Percentiles rank a stretch among this genome's conserved stretches.
These are phyloP conservation scores for Malthinus flaveolus DNA, from an alignment of 2,888 invertebrate genomes.

Conservation along the genomic window DNA sequence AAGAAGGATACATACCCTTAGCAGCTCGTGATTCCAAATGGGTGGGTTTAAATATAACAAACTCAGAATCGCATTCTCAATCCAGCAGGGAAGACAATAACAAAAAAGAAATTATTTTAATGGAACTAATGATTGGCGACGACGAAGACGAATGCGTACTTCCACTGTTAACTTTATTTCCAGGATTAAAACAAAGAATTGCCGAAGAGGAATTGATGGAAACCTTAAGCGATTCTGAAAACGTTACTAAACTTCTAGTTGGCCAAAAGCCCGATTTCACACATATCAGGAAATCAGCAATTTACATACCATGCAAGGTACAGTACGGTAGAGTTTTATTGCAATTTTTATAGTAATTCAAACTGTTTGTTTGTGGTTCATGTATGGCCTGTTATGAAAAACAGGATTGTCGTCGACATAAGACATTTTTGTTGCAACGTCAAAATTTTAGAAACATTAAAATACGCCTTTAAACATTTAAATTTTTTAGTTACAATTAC, in stretches of 20 bases:
- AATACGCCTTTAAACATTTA: not conserved
- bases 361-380: too few relatives aligned
- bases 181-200: slow-evolving; percentile 38
- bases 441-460: not conserved
- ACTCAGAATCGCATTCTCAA: slow-evolving; percentile 28
- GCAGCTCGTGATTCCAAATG: slow-evolving; percentile 59
- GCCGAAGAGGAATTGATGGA: slow-evolving; percentile 1
- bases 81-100: slow-evolving; percentile 16
- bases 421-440: too few relatives aligned
- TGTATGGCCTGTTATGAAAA: too few relatives aligned
- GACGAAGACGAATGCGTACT: slow-evolving; percentile 30
- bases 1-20: slow-evolving; percentile 46
- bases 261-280: slow-evolving; percentile 44
- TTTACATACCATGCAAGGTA: slow-evolving; percentile 28
- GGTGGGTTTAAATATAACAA: slow-evolving; percentile 52
- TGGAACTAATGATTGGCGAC: slow-evolving; percentile 36
- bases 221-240: slow-evolving; percentile 30
- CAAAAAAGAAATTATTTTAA: slow-evolving; percentile 31
- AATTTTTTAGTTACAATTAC: slow-evolving; percentile 5
- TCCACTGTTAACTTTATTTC: slow-evolving; percentile 41
- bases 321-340: not conserved
- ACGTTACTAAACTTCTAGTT: slow-evolving; percentile 43
- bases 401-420: too few relatives aligned
- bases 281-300: slow-evolving; percentile 37
- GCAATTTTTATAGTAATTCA: not conserved